Base-by-base conservation (phyloP, 2,113 vertebrate species). In the Conger conger region DNA sequence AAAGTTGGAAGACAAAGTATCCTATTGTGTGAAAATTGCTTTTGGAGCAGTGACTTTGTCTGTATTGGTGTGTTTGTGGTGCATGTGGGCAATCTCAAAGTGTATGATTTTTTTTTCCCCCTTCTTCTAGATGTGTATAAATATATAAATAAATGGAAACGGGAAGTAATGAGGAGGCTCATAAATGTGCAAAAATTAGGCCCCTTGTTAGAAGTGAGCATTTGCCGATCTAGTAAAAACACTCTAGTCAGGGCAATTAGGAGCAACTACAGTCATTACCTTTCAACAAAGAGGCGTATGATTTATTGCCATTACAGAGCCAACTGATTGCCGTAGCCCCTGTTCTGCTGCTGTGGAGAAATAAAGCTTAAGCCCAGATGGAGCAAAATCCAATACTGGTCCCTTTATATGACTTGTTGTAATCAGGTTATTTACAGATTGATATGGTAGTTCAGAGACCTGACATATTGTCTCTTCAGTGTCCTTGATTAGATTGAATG, bases 271-370 rank as follows among this genome's bases (percentile, higher is more conserved):
- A 89, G 91, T 93, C 92, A 93, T 95, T 94, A 92, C 88, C 88
- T 91, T 87, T 88, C 92, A 92, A 92, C 93, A 94, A 91, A 92
- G 92, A 87, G 91, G 87, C 50, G 68, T 82, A 87, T 93, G 94
- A 95, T 93, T 94, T 94, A 94, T 93, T 92, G 86, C 89, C 87
- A 85, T 87, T 89, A 91, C 90, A 42, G 11, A 89, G 88, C 63
- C 88, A 40, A 93, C 93, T 94, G 93, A 95, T 96, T 95, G 94
- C 92, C 88, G 92, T 89, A 91, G 93, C 82, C 90, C 93, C 91
- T 88, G 91, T 86, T 78, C 90, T 89, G 91, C 89, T 87, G 87
- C 92, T 89, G 88, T 92, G 91, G 92, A 92, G 93, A 93, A 92
- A 96, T 94, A 93, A 94, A 94, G 88, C 92, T 90, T 87, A 85